Percentiles rank a stretch among this genome's conserved stretches.
phyloP scores from a whole-genome alignment of 2,888 invertebrate genomes.

The Temnothorax unifasciatus region DNA sequence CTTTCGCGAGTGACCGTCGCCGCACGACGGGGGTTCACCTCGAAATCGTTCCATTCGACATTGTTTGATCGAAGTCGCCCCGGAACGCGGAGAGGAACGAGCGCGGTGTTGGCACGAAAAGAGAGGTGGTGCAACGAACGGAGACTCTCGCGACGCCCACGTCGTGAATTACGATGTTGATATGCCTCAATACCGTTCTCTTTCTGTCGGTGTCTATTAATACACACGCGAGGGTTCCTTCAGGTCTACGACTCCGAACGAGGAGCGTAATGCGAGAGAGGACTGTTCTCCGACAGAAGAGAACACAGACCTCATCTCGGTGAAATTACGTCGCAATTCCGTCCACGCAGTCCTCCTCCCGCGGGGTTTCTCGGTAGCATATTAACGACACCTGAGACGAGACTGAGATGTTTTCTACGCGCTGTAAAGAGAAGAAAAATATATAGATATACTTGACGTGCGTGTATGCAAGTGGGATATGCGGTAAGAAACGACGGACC shows the following conservation, averaged over 20 bases:
- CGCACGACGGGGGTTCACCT: background rate
- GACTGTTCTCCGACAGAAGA: constrained; percentile 1
- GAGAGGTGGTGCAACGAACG: constrained; percentile 38
- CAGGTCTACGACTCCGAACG: constrained; percentile 17
- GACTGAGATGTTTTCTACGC: background rate
- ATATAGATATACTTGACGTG: background rate
- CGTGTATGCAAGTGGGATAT: background rate
- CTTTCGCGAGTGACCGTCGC: background rate
- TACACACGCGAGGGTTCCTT: constrained; percentile 28
- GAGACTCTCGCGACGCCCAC: constrained; percentile 33
- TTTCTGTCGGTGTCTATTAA: constrained; percentile 41
- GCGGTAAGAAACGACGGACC: background rate
- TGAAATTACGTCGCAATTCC: constrained; percentile 14
- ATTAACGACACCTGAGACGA: constrained; percentile 15
- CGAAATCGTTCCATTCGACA: background rate
- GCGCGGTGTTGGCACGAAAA: background rate
- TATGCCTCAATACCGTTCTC: constrained; percentile 35
- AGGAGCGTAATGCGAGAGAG: background rate
- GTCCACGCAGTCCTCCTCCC: background rate
- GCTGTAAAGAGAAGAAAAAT: background rate
- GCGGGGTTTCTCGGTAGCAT: background rate
- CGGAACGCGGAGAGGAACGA: background rate
- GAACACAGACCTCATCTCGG: background rate
- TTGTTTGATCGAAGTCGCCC: constrained; percentile 13
- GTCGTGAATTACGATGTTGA: constrained; percentile 49